Evolutionary conservation across 2,888 invertebrate genomes (phyloP).

Genomic region (Drosophila quasianomalipes): DNA sequence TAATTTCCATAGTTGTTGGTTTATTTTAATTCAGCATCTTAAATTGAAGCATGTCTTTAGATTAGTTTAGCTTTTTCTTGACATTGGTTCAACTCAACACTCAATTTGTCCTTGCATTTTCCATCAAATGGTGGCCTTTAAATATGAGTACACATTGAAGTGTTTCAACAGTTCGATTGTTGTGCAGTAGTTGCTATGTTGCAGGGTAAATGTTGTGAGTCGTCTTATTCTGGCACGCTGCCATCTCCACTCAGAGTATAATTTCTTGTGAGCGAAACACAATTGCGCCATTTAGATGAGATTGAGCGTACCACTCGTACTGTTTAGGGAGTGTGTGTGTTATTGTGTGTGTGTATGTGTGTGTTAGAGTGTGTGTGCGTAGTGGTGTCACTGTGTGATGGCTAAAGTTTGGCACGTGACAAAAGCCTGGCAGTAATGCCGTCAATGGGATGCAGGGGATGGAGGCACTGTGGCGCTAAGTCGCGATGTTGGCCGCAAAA

Average conservation of each 20-base stretch:
- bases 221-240: constrained; percentile 30
- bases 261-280: constrained; percentile 72
- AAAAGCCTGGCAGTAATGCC: constrained; percentile 57
- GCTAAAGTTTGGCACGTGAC: constrained; percentile 77
- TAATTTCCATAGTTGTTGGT: no score
- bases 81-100: neutral
- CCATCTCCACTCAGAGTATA: constrained; percentile 45
- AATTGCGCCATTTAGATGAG: constrained; percentile 80
- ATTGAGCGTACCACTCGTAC: constrained; percentile 52
- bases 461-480: constrained; percentile 42
- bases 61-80: neutral
- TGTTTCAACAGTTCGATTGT: neutral
- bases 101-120: neutral
- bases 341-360: neutral
- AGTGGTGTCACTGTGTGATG: constrained; percentile 32
- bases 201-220: neutral
- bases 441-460: neutral
- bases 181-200: neutral
- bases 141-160: neutral
- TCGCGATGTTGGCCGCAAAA: constrained; percentile 70
- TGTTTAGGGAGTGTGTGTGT: neutral
- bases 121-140: neutral
- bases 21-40: neutral
- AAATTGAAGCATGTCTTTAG: no score
- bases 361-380: constrained; percentile 22